Percentiles rank a stretch among this genome's conserved stretches.
phyloP scores from a whole-genome alignment of 2,888 invertebrate genomes.

The Drosophila meridiana region DNA sequence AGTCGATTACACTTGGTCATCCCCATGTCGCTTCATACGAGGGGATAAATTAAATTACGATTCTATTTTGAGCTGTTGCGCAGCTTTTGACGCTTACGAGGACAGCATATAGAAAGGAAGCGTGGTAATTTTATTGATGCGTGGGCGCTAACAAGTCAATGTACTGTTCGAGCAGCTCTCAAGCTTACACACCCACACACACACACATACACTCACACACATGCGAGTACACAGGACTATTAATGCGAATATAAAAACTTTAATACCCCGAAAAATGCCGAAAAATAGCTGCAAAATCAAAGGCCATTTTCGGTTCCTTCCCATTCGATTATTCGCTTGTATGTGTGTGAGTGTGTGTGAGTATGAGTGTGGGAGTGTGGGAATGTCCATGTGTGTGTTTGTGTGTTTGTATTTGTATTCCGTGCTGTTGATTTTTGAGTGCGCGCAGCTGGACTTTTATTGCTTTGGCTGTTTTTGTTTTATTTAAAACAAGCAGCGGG shows the following conservation, averaged over 20 bases:
- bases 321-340: conserved; percentile 5
- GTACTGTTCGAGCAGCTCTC: conserved; percentile 35
- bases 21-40: conserved; percentile 8
- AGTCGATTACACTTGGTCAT: conserved; percentile 2
- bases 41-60: conserved; percentile 45
- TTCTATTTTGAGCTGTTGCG: conserved; percentile 28
- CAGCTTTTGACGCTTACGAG: conserved; percentile 17
- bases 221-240: conserved; percentile 10
- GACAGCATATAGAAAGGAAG: not conserved
- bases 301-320: conserved; percentile 25
- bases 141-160: conserved; percentile 45
- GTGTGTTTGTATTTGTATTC: not conserved
- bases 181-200: conserved; percentile 4
- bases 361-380: not conserved
- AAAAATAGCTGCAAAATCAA: conserved; percentile 48
- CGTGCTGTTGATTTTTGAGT: conserved; percentile 13
- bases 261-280: conserved; percentile 50
- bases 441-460: conserved; percentile 60
- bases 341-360: not conserved
- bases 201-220: conserved; percentile 2
- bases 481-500: not conserved
- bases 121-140: conserved; percentile 11
- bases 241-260: conserved; percentile 49
- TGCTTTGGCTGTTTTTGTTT: conserved; percentile 33
- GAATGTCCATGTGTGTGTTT: not conserved